phyloP scores from a whole-genome alignment of 2,797 vertebrate species.

The Tangara arthus region DNA sequence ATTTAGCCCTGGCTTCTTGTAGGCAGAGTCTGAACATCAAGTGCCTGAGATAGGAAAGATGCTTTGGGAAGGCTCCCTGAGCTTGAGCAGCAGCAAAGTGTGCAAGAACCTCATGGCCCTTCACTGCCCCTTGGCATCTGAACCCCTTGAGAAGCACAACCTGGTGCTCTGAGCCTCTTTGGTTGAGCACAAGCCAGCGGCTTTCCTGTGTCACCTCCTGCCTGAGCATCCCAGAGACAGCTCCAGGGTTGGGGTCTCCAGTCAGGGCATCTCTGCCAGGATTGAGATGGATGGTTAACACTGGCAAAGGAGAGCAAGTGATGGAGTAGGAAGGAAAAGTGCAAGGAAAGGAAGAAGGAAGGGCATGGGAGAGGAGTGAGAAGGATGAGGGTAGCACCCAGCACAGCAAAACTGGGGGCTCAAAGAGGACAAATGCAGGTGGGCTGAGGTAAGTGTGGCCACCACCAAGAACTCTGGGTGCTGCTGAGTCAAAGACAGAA shows the following conservation, averaged over 20 bases:
- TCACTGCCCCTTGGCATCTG: rapidly evolving
- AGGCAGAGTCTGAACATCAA: background rate
- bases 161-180: background rate
- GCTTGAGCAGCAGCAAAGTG: background rate
- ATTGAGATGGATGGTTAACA: background rate
- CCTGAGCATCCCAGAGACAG: background rate
- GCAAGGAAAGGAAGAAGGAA: background rate
- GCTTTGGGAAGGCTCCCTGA: background rate
- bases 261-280: background rate
- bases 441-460: background rate
- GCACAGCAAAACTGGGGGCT: background rate
- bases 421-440: background rate
- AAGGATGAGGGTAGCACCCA: background rate
- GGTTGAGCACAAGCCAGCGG: background rate
- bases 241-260: background rate
- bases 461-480: background rate
- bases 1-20: background rate
- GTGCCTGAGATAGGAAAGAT: background rate
- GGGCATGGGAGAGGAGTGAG: background rate
- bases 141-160: background rate
- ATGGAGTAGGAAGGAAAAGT: background rate
- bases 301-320: background rate
- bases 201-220: background rate
- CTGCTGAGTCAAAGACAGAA: background rate
- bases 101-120: rapidly evolving